A percentile compares a stretch with the other conserved stretches of the same genome.
These are phyloP conservation scores for Andrena camellia DNA, from an alignment of 2,888 invertebrate species.

Conservation along the genomic window DNA sequence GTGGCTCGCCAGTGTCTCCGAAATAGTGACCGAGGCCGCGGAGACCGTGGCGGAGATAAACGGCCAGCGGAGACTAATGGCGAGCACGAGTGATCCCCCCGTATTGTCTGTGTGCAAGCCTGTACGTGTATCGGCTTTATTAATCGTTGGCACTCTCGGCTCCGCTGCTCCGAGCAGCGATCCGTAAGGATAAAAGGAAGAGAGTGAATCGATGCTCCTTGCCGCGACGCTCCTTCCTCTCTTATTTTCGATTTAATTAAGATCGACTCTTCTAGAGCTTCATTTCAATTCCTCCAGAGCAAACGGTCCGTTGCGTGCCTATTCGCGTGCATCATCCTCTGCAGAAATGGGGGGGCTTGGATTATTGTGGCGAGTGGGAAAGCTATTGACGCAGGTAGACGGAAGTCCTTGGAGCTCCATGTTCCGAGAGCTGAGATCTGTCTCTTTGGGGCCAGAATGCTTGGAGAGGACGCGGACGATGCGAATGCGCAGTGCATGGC, in stretches of 20 bases:
- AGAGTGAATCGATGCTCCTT: constrained; percentile 9
- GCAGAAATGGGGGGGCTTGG: neutral
- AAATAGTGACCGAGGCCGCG: constrained; percentile 53
- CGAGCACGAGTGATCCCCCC: constrained; percentile 49
- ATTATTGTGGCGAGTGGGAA: neutral
- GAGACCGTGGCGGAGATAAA: constrained; percentile 43
- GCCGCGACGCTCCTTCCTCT: constrained; percentile 5
- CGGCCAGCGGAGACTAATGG: constrained; percentile 49
- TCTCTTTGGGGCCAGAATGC: neutral
- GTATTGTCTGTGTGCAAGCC: neutral
- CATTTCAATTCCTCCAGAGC: neutral
- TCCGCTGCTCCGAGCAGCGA: constrained; percentile 34
- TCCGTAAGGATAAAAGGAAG: constrained; percentile 44
- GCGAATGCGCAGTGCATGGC: neutral
- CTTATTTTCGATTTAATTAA: constrained; percentile 42
- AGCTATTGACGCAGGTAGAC: neutral
- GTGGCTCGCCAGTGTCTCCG: constrained; percentile 54
- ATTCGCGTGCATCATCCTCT: neutral
- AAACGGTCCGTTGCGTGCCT: neutral
- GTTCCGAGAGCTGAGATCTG: neutral
- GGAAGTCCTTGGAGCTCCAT: neutral
- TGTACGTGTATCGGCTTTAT: constrained; percentile 40
- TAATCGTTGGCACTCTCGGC: constrained; percentile 53
- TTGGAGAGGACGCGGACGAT: neutral
- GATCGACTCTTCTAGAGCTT: constrained; percentile 14